Conservation (phyloP, 2,888 invertebrate species). For the Standfussiana lucernea region DNA sequence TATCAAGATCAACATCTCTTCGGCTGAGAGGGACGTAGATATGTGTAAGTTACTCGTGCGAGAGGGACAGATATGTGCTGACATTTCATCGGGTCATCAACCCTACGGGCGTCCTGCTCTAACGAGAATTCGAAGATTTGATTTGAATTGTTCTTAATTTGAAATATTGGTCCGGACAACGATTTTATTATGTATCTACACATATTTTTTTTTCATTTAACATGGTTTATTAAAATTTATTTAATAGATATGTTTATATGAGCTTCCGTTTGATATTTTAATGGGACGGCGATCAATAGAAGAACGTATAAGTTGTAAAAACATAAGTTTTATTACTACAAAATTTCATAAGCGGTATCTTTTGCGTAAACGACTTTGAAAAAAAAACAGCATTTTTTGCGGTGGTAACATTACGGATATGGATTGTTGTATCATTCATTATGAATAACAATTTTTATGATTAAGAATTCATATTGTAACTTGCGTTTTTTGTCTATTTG, state of each 20-base stretch:
- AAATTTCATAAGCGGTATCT: slow-evolving; percentile 77
- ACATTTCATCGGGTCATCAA: slow-evolving; percentile 91
- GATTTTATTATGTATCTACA: slow-evolving; percentile 77
- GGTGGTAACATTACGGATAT: slow-evolving; percentile 66
- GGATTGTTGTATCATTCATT: slow-evolving; percentile 64
- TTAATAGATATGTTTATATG: slow-evolving; percentile 78
- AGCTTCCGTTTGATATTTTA: slow-evolving; percentile 88
- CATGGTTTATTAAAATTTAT: slow-evolving; percentile 85
- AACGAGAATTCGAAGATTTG: slow-evolving; percentile 90
- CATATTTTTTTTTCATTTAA: slow-evolving; percentile 74
- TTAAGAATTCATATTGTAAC: slow-evolving; percentile 65
- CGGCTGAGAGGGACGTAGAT: slow-evolving; percentile 81
- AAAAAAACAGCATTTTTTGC: slow-evolving; percentile 62
- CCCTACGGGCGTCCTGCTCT: slow-evolving; percentile 90
- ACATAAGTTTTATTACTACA: slow-evolving; percentile 78
- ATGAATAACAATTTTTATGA: slow-evolving; percentile 68
- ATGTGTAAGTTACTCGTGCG: slow-evolving; percentile 74
- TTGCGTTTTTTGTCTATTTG: slow-evolving; percentile 64
- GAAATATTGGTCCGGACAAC: slow-evolving; percentile 85
- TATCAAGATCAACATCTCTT: slow-evolving; percentile 91
- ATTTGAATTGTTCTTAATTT: slow-evolving; percentile 91
- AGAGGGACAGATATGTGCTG: slow-evolving; percentile 86
- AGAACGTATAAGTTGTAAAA: slow-evolving; percentile 79
- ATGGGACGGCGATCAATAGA: slow-evolving; percentile 79
- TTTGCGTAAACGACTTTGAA: slow-evolving; percentile 66